These are phyloP conservation scores for Trematomus loennbergii DNA, from an alignment of 2,113 vertebrate genomes.

Conservation along the genomic window DNA sequence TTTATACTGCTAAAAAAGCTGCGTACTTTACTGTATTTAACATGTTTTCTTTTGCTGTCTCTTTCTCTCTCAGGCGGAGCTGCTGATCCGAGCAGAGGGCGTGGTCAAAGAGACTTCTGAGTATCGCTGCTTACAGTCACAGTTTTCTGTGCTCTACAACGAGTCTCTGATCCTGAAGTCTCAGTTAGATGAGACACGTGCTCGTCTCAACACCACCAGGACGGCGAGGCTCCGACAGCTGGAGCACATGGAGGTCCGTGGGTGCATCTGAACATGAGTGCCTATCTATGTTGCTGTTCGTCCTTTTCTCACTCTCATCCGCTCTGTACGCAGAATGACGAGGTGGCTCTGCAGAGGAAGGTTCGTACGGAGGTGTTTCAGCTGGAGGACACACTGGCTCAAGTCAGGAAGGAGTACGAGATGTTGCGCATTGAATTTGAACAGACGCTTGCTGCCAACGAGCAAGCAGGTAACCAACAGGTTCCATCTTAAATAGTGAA, in stretches of 20 bases:
- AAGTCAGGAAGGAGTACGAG: slow-evolving; percentile 98
- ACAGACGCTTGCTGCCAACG: slow-evolving; percentile 96
- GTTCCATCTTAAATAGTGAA: not conserved
- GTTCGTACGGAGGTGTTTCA: slow-evolving; percentile 97
- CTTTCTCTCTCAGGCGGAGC: slow-evolving; percentile 83
- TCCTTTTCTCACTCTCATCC: not conserved
- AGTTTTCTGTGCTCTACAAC: slow-evolving; percentile 97
- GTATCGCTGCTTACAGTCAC: slow-evolving; percentile 97
- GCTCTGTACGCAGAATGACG: slow-evolving; percentile 88
- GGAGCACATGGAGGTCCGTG: slow-evolving; percentile 93
- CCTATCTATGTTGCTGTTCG: not conserved
- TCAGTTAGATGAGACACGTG: slow-evolving; percentile 94
- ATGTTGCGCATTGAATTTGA: slow-evolving; percentile 99
- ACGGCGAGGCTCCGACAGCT: slow-evolving; percentile 93
- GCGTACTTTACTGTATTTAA: not conserved
- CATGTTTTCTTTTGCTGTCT: not conserved
- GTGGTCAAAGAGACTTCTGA: slow-evolving; percentile 94
- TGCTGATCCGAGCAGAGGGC: slow-evolving; percentile 90
- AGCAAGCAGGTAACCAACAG: slow-evolving; percentile 91
- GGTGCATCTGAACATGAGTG: slow-evolving; percentile 41
- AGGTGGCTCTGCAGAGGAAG: slow-evolving; percentile 96
- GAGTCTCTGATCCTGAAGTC: slow-evolving; percentile 95
- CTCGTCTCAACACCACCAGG: slow-evolving; percentile 92
- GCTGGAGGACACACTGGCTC: slow-evolving; percentile 96
- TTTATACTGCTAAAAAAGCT: not conserved